These are phyloP conservation scores for Candoia aspera DNA, from an alignment of 2,113 vertebrate genomes.

Conservation along the genomic window DNA sequence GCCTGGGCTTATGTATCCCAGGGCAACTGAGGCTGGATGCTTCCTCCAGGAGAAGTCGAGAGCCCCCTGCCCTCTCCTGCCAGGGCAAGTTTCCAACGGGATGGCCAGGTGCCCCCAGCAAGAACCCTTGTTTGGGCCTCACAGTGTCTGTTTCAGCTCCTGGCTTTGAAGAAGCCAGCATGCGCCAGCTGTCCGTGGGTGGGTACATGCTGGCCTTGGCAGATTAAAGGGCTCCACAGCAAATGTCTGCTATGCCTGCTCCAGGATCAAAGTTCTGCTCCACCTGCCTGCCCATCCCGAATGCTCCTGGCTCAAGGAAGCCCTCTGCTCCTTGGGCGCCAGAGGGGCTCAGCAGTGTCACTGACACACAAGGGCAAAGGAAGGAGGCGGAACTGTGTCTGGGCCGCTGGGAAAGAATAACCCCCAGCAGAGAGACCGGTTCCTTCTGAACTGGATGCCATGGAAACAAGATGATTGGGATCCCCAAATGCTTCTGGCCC, in stretches of 20 bases:
- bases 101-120: not conserved
- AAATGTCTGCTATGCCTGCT: not conserved
- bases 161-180: not conserved
- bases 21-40: no score
- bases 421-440: not conserved
- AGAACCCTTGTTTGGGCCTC: not conserved
- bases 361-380: not conserved
- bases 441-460: not conserved
- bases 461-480: not conserved
- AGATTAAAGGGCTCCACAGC: not conserved
- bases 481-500: not conserved
- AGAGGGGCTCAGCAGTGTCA: not conserved
- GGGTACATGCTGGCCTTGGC: conserved; percentile 3
- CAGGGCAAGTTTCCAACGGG: not conserved
- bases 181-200: not conserved
- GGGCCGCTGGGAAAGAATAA: not conserved
- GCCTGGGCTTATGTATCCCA: accelerated
- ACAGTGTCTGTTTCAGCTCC: not conserved
- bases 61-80: not conserved
- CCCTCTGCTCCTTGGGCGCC: no score
- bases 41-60: not conserved
- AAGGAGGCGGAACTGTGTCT: not conserved
- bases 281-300: not conserved
- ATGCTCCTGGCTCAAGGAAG: not conserved
- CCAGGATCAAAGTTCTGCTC: not conserved